Percentiles rank a stretch among this genome's conserved stretches.
phyloP scores from a whole-genome alignment of 2,888 invertebrate species.

The Hypercompe scribonia region DNA sequence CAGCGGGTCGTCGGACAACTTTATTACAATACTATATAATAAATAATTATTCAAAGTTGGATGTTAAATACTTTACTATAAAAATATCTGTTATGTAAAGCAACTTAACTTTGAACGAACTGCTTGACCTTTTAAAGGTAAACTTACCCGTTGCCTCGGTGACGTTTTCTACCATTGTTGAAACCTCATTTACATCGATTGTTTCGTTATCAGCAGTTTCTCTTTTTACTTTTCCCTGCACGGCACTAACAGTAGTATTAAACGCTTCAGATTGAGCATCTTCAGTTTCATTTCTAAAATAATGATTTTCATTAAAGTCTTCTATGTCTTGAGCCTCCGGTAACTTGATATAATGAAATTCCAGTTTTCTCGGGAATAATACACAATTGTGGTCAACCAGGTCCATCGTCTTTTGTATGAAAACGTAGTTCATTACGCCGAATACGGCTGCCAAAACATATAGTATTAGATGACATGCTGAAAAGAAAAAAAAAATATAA shows the following conservation, averaged over 20 bases:
- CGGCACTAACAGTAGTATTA: slow-evolving; percentile 35
- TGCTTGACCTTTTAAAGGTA: background rate
- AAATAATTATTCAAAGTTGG: too few species aligned
- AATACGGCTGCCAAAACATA: slow-evolving; percentile 71
- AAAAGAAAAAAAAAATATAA: slow-evolving; percentile 43
- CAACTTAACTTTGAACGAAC: too few species aligned
- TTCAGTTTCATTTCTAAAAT: slow-evolving; percentile 42
- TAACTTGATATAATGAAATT: slow-evolving; percentile 64
- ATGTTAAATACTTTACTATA: too few species aligned
- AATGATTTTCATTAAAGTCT: slow-evolving; percentile 30
- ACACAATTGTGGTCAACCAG: slow-evolving; percentile 73
- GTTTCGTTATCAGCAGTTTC: slow-evolving; percentile 47
- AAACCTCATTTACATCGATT: slow-evolving; percentile 31
- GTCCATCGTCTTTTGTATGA: slow-evolving; percentile 72
- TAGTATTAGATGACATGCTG: slow-evolving; percentile 77
- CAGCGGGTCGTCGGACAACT: too few species aligned
- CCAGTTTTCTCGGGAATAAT: slow-evolving; percentile 68
- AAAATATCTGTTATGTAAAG: too few species aligned
- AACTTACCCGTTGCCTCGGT: slow-evolving; percentile 59
- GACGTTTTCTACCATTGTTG: slow-evolving; percentile 48
- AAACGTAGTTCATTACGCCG: slow-evolving; percentile 76
- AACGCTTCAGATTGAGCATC: slow-evolving; percentile 54
- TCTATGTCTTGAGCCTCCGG: slow-evolving; percentile 41
- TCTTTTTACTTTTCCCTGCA: slow-evolving; percentile 54
- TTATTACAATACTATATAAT: too few species aligned